phyloP scores from a whole-genome alignment of 2,888 invertebrate genomes.

The Amphipoea lucens region DNA sequence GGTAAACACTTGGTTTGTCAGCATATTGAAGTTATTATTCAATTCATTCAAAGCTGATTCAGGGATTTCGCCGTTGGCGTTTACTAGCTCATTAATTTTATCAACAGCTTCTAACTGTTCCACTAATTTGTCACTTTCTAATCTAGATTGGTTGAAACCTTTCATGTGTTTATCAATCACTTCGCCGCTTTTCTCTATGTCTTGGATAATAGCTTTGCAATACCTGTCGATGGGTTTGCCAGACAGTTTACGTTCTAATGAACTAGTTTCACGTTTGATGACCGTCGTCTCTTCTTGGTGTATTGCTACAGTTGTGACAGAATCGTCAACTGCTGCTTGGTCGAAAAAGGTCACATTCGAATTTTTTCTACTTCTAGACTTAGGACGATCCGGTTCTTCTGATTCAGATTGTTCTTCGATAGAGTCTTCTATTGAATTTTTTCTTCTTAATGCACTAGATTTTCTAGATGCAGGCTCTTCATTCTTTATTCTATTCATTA shows the following conservation, averaged over 20 bases:
- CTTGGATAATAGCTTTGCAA: slow-evolving; percentile 86
- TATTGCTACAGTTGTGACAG: slow-evolving; percentile 70
- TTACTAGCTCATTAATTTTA: slow-evolving; percentile 87
- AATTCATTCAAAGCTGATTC: slow-evolving; percentile 79
- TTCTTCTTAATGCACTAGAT: slow-evolving; percentile 78
- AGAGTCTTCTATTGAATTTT: slow-evolving; percentile 79
- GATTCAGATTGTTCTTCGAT: slow-evolving; percentile 81
- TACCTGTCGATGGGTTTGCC: slow-evolving; percentile 84
- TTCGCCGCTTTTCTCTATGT: slow-evolving; percentile 85
- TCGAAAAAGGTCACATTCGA: slow-evolving; percentile 83
- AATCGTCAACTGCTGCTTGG: slow-evolving; percentile 71
- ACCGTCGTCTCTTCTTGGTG: slow-evolving; percentile 67
- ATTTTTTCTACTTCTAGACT: slow-evolving; percentile 82
- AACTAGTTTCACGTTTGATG: slow-evolving; percentile 74
- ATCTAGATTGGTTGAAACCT: slow-evolving; percentile 83
- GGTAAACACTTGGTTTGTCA: slow-evolving; percentile 80
- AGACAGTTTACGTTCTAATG: slow-evolving; percentile 74
- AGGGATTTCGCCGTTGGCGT: slow-evolving; percentile 78
- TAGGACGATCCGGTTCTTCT: slow-evolving; percentile 78
- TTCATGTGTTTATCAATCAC: slow-evolving; percentile 89
- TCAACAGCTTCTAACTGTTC: slow-evolving; percentile 88
- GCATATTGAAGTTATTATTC: slow-evolving; percentile 85
- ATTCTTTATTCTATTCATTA: slow-evolving; percentile 84
- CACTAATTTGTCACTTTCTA: slow-evolving; percentile 87
- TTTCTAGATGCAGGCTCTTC: slow-evolving; percentile 78